Evolutionary conservation across 1,140 invertebrate species (phyloP).

Genomic region (Hycleus cichorii): DNA sequence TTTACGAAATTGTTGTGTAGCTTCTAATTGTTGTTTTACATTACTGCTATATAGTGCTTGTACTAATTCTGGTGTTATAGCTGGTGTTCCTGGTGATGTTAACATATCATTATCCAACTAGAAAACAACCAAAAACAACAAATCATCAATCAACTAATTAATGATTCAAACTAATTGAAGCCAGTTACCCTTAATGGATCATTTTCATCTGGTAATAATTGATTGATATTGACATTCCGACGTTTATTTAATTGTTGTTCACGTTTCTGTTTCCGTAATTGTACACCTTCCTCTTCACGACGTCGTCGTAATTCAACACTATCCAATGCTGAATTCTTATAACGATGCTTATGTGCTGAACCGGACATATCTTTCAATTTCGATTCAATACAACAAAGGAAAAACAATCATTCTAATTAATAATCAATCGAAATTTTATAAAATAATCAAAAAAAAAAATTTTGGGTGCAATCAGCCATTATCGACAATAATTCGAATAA

Average conservation of each 20-base stretch:
- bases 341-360: conserved; percentile 80
- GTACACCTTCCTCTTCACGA: conserved; percentile 93
- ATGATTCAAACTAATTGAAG: neutral
- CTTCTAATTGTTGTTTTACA: conserved; percentile 72
- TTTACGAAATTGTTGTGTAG: conserved; percentile 93
- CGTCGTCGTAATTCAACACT: conserved; percentile 84
- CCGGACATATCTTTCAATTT: conserved; percentile 55
- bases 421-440: too few relatives aligned
- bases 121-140: conserved; percentile 1
- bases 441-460: too few relatives aligned
- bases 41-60: conserved; percentile 75
- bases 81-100: conserved; percentile 35
- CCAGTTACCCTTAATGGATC: conserved; percentile 26
- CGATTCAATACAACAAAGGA: too few relatives aligned
- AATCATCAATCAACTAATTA: neutral
- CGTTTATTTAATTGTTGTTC: conserved; percentile 89
- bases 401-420: too few relatives aligned
- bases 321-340: conserved; percentile 91
- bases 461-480: too few relatives aligned
- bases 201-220: conserved; percentile 48
- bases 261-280: conserved; percentile 90
- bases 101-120: conserved; percentile 39
- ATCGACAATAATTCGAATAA: too few relatives aligned
- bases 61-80: conserved; percentile 73
- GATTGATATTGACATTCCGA: conserved; percentile 69